These are phyloP conservation scores for Otolemur crassicaudatus DNA, from an alignment of 2,797 vertebrate genomes.

Conservation along the genomic window DNA sequence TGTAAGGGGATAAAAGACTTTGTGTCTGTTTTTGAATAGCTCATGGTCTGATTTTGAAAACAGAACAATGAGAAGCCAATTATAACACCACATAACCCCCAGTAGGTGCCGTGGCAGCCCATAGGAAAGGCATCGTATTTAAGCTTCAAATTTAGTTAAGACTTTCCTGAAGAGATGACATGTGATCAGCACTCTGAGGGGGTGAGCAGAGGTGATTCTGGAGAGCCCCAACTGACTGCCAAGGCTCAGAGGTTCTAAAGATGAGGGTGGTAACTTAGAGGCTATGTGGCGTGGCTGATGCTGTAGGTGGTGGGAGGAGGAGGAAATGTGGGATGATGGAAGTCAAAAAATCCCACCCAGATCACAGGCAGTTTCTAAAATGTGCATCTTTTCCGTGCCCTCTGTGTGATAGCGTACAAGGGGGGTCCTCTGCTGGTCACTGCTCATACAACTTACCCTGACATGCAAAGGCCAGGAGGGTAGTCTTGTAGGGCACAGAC, in stretches of 20 bases:
- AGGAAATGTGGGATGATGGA: not conserved
- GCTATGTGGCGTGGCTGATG: not conserved
- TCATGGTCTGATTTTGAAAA: not conserved
- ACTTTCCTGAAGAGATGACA: not conserved
- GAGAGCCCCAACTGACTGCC: not conserved
- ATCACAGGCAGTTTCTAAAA: not conserved
- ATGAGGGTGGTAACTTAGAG: no score
- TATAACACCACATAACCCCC: no score
- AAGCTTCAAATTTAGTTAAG: not conserved
- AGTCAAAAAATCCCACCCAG: not conserved
- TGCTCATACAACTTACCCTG: not conserved
- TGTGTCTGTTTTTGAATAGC: not conserved
- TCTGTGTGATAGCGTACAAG: not conserved
- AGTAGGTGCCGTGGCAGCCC: not conserved
- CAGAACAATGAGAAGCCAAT: not conserved
- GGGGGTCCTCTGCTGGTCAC: not conserved
- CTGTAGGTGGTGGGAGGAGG: not conserved
- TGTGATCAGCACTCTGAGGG: no score
- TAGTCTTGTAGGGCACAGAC: not conserved
- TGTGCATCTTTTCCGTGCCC: not conserved
- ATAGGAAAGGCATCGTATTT: not conserved
- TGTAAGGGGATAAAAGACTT: not conserved
- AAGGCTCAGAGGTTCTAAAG: accelerated
- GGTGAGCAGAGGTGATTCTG: not conserved
- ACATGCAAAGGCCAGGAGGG: not conserved